phyloP scores from a whole-genome alignment of 1,140 invertebrate species.

The Polypedilum vanderplanki region DNA sequence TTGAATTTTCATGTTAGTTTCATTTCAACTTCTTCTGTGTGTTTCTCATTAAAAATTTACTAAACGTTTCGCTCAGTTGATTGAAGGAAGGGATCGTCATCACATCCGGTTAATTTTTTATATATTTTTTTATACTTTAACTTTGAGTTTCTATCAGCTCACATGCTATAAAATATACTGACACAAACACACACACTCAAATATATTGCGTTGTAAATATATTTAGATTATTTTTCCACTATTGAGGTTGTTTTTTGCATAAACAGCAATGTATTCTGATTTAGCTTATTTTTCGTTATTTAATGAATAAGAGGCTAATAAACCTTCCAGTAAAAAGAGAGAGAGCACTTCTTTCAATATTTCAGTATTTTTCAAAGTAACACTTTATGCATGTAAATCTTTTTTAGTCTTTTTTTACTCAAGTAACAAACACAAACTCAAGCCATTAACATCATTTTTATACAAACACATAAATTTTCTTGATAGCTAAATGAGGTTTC shows the following conservation, averaged over 20 bases:
- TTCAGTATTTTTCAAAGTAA: no score
- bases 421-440: no score
- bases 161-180: neutral
- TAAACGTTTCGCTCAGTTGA: conserved; percentile 28
- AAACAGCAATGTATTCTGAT: neutral
- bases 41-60: conserved; percentile 28
- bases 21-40: neutral
- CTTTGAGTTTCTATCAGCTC: neutral
- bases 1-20: conserved; percentile 23
- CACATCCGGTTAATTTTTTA: conserved; percentile 22
- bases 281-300: no score
- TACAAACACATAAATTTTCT: no score
- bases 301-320: no score
- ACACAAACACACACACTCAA: neutral
- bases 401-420: no score
- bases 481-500: no score
- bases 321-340: no score
- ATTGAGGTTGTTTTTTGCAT: conserved; percentile 8
- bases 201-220: neutral
- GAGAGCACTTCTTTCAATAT: no score
- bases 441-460: no score
- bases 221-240: neutral
- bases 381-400: no score
- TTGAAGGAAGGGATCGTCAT: conserved; percentile 28
- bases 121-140: conserved; percentile 1